Conservation (phyloP, 2,888 invertebrate species). For the Copidosoma aretas region DNA sequence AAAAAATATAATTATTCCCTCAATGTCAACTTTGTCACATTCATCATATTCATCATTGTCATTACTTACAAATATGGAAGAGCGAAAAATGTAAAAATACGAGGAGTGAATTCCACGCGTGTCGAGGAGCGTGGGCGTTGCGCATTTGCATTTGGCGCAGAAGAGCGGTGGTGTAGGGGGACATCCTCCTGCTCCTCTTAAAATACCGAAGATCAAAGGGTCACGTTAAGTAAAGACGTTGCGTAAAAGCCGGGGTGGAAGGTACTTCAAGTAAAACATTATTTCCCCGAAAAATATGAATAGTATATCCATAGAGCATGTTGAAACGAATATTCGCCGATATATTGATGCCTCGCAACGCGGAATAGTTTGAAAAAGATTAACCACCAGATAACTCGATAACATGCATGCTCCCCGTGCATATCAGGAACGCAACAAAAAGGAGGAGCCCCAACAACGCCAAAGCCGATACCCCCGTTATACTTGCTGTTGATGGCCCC, state of each 20-base stretch:
- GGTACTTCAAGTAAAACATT: neutral
- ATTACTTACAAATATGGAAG: neutral
- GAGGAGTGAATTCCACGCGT: neutral
- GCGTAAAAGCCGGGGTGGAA: slow-evolving; percentile 34
- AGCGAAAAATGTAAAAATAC: neutral
- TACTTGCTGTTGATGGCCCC: neutral
- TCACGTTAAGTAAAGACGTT: slow-evolving; percentile 21
- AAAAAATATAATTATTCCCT: neutral
- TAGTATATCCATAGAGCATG: neutral
- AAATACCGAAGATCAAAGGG: slow-evolving; percentile 35
- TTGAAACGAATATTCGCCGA: neutral
- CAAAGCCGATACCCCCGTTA: neutral
- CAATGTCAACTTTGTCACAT: neutral
- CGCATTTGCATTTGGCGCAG: slow-evolving; percentile 4
- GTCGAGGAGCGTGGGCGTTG: neutral
- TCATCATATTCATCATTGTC: neutral
- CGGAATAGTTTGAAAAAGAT: too few relatives aligned
- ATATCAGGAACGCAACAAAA: too few relatives aligned
- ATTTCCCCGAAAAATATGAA: neutral
- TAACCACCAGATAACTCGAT: too few relatives aligned
- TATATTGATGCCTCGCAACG: too few relatives aligned
- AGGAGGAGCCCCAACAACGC: neutral
- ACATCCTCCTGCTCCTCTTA: slow-evolving; percentile 20
- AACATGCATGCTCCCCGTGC: too few relatives aligned
- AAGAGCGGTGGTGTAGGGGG: neutral